Conservation (phyloP, 2,888 invertebrate species). For the Amblyjoppa proteus region DNA sequence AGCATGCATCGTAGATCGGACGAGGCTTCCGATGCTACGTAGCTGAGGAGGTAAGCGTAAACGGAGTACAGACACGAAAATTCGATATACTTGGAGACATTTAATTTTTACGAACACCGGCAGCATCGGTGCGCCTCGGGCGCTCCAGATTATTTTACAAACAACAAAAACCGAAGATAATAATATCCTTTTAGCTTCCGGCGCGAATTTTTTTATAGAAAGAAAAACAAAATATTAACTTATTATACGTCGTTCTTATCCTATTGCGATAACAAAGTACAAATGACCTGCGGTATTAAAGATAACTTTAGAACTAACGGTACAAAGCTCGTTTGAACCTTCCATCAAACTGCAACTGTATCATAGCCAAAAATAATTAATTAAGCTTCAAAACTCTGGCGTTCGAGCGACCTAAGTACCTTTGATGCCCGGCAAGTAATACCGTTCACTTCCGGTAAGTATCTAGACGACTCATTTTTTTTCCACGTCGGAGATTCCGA, state of each 20-base stretch:
- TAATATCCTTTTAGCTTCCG: neutral
- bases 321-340: constrained; percentile 27
- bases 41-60: constrained; percentile 10
- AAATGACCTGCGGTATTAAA: constrained; percentile 51
- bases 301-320: constrained; percentile 20
- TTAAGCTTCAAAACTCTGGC: neutral
- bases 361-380: constrained; percentile 10
- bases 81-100: neutral
- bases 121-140: neutral
- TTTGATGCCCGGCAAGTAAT: neutral
- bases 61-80: neutral
- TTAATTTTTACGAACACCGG: neutral
- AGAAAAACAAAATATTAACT: constrained; percentile 64
- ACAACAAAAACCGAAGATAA: neutral
- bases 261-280: constrained; percentile 41
- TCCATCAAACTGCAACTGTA: neutral
- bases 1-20: constrained; percentile 1
- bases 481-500: constrained; percentile 32
- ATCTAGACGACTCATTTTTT: neutral
- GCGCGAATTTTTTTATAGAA: neutral
- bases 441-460: neutral
- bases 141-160: neutral
- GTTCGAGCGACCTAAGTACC: constrained; percentile 3
- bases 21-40: neutral
- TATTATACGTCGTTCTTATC: constrained; percentile 58